Base-by-base conservation (phyloP, 2,888 invertebrate species). In the Drosophila eohydei region DNA sequence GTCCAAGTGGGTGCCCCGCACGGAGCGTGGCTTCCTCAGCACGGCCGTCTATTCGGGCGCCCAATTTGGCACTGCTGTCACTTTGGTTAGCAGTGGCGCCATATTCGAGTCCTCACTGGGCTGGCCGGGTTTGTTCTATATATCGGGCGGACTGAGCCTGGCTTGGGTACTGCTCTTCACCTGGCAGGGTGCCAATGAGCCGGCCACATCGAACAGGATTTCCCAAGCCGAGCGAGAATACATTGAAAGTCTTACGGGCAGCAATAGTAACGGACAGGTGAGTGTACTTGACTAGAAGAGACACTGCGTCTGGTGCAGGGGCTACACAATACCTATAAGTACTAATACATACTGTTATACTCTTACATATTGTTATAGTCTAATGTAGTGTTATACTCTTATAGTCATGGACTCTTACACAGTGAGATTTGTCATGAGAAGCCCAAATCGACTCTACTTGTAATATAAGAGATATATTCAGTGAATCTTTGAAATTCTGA, bases 1-100 rank as follows among this genome's bases (percentile, higher is more conserved):
- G 59, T 95, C 96, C n/a, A 96, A 96, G 91, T 97, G 97, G 97
- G 95, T 94, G 0, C 95, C 95, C 0, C 87, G 94, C 0, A 93
- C 94, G 0, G 96, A 96, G 88, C 93, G 95, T 44, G 95, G 95
- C 6, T 92, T 94, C 64, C 92, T 95, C 4, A 93, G 94, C 79
- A 93, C 95, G 46, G 93, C 93, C 38, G 91, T 94, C 4, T 94
- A 94, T 76, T 94, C 94, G 89, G 96, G 96, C 0, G 94, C 95
- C 1, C 95, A 95, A 88, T 94, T 95, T 16, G 96, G 96, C 4
- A 95, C 96, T 0, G 94, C 96, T 0, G 78, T 96, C 7, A 94
- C 95, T 7, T 93, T 96, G 89, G 94, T 95, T 30, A 89, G 95
- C 32, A 95, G 95, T 30, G 96, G 96, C 0, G 69, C 94, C 0